Conservation (phyloP, 2,888 invertebrate species). For the Parnassius smintheus region DNA sequence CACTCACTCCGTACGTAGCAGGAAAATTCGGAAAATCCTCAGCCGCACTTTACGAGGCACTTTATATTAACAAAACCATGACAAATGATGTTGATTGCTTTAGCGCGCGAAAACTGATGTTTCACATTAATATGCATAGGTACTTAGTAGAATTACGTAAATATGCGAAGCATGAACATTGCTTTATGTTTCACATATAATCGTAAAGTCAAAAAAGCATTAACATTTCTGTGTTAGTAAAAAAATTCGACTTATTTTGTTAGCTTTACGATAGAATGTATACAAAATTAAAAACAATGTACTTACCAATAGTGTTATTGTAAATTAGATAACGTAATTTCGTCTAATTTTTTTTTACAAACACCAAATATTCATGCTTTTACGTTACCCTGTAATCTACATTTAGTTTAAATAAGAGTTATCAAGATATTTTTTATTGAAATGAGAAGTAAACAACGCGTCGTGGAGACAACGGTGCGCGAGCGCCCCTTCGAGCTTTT, state of each 20-base stretch:
- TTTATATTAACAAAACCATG: conserved; percentile 20
- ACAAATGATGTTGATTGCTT: conserved; percentile 18
- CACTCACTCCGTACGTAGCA: conserved; percentile 44
- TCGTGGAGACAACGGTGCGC: conserved; percentile 48
- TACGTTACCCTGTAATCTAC: neutral
- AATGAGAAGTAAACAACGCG: conserved; percentile 61
- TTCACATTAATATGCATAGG: conserved; percentile 10
- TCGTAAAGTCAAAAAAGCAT: too few species aligned
- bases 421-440: neutral
- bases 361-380: too few species aligned
- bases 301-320: too few species aligned
- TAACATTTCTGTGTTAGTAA: too few species aligned
- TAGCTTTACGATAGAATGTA: too few species aligned
- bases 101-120: conserved; percentile 7
- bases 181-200: too few species aligned
- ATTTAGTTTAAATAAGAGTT: neutral
- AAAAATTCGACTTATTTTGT: too few species aligned
- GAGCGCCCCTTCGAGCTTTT: conserved; percentile 67
- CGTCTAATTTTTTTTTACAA: too few species aligned
- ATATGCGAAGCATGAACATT: too few species aligned
- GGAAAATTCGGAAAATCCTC: conserved; percentile 66
- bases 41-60: conserved; percentile 14
- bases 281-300: too few species aligned
- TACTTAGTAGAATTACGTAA: too few species aligned
- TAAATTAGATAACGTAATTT: too few species aligned